phyloP scores from a whole-genome alignment of 1,140 invertebrate genomes.

The Cotesia vestalis region DNA sequence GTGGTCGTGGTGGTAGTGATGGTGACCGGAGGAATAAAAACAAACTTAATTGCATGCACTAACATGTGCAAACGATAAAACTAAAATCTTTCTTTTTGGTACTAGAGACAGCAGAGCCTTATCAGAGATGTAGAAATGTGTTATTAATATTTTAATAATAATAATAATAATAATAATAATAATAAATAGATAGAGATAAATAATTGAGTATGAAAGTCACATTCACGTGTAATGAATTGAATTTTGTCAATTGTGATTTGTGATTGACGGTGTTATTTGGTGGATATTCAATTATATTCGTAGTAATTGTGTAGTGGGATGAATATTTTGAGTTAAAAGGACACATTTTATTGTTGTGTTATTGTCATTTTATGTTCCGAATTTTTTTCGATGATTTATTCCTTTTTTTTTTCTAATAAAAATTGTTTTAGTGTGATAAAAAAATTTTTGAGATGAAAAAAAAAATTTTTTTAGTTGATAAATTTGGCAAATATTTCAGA shows the following conservation, averaged over 20 bases:
- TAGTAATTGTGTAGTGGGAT: neutral
- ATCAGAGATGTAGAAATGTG: conserved; percentile 63
- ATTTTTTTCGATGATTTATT: too few relatives aligned
- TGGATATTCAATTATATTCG: conserved; percentile 12
- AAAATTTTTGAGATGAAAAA: too few relatives aligned
- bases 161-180: conserved; percentile 44
- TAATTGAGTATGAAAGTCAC: conserved; percentile 53
- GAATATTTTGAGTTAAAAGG: neutral
- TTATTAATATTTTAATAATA: conserved; percentile 49
- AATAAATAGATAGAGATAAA: conserved; percentile 38
- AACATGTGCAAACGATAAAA: conserved; percentile 68
- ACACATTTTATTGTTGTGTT: conserved; percentile 48
- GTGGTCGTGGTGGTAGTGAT: conserved; percentile 44
- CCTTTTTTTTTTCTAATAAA: too few relatives aligned
- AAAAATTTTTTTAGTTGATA: too few relatives aligned
- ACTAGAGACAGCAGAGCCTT: conserved; percentile 67
- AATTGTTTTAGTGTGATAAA: too few relatives aligned
- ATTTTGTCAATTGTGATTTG: conserved; percentile 12
- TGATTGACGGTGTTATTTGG: conserved; percentile 18
- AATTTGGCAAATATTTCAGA: too few relatives aligned
- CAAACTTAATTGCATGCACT: conserved; percentile 65
- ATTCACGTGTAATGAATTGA: conserved; percentile 49
- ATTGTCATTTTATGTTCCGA: conserved; percentile 58
- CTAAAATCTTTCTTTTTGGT: conserved; percentile 56
- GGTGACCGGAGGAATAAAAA: conserved; percentile 55